Percentiles rank a stretch among this genome's conserved stretches.
Conservation (phyloP, 2,797 vertebrate species). For the Enteromius unitaeniatus region DNA sequence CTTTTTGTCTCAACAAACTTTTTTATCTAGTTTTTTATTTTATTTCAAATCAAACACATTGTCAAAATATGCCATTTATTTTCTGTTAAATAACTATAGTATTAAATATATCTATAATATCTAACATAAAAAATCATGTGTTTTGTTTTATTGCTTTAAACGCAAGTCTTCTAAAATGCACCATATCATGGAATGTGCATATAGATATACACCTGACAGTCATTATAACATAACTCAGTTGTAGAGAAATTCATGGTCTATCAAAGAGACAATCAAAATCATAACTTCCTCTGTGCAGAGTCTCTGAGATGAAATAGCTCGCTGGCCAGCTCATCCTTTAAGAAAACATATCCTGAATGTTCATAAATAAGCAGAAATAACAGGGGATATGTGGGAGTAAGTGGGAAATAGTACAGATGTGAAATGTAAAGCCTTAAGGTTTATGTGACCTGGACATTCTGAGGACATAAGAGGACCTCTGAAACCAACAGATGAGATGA, state of each 20-base stretch:
- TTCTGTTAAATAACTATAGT: not conserved
- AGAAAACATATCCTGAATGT: conserved; percentile 19
- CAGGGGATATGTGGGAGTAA: not conserved
- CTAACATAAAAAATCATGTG: not conserved
- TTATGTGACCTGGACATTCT: conserved; percentile 17
- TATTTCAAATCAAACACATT: not conserved
- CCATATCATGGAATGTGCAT: not conserved
- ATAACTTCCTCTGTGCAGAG: not conserved
- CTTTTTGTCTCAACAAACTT: too few species aligned
- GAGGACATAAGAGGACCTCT: conserved; percentile 20
- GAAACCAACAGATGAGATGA: conserved; percentile 10
- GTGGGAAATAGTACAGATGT: not conserved
- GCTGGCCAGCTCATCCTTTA: not conserved
- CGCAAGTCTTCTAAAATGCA: not conserved
- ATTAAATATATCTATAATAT: not conserved
- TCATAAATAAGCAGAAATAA: conserved; percentile 16
- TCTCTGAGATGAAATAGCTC: not conserved
- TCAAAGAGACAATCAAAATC: conserved; percentile 10
- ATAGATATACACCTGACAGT: not conserved
- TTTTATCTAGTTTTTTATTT: too few species aligned
- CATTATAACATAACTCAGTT: not conserved
- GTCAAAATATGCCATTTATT: not conserved
- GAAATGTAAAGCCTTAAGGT: conserved; percentile 23
- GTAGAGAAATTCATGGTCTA: not conserved
- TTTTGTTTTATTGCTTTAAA: not conserved